These are phyloP conservation scores for Patella depressa DNA, from an alignment of 2,888 invertebrate genomes.

Conservation along the genomic window DNA sequence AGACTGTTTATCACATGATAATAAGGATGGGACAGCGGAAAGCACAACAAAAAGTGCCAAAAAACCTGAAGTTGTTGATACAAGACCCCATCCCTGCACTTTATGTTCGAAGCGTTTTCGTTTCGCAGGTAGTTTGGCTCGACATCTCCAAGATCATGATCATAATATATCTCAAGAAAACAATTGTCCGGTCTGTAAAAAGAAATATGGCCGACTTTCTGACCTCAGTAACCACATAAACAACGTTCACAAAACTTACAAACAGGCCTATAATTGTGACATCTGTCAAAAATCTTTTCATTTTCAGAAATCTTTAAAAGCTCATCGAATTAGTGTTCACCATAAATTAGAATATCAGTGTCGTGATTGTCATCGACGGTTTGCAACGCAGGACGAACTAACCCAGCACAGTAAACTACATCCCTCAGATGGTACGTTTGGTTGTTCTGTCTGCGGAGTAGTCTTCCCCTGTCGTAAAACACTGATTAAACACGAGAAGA, in stretches of 20 bases:
- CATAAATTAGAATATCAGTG: background rate
- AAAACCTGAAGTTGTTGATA: background rate
- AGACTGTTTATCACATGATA: too few relatives aligned
- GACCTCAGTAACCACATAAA: conserved; percentile 1
- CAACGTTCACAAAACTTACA: background rate
- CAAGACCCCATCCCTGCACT: background rate
- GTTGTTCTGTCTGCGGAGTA: background rate
- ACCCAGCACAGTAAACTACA: background rate
- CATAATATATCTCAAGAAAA: background rate
- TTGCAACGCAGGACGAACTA: background rate
- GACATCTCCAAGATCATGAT: conserved; percentile 1
- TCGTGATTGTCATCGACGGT: background rate
- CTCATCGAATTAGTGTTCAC: background rate
- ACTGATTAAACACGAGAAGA: background rate
- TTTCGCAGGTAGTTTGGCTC: background rate
- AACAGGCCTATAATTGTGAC: background rate
- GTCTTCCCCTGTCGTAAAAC: background rate
- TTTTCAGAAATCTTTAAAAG: conserved; percentile 5
- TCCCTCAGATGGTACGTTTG: background rate
- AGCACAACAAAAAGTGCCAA: background rate
- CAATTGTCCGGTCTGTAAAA: background rate
- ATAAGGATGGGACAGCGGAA: too few relatives aligned
- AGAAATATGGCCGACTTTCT: background rate
- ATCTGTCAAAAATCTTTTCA: background rate
- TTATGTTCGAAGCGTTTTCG: background rate